These are phyloP conservation scores for Neoitamus cyanurus DNA, from an alignment of 2,888 invertebrate genomes.

Conservation along the genomic window DNA sequence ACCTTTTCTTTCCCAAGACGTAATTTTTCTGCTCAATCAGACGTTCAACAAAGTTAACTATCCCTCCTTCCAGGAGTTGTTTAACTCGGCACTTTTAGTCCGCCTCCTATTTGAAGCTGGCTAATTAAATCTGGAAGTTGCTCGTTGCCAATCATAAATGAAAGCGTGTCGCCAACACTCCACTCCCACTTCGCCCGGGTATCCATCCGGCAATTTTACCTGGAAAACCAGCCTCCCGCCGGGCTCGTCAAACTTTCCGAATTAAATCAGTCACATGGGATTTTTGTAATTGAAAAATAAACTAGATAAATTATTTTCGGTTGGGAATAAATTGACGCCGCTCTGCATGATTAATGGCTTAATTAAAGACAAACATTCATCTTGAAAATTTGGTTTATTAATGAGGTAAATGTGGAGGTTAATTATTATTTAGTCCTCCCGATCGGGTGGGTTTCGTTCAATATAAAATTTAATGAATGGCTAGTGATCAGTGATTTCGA, in stretches of 20 bases:
- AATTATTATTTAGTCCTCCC: constrained; percentile 17
- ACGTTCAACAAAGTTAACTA: background rate
- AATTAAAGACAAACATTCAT: constrained; percentile 42
- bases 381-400: constrained; percentile 34
- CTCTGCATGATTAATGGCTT: constrained; percentile 36
- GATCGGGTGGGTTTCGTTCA: background rate
- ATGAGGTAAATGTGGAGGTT: constrained; percentile 30
- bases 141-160: constrained; percentile 33
- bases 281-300: constrained; percentile 43
- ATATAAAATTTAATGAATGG: background rate
- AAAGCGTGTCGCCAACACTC: background rate
- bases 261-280: constrained; percentile 43
- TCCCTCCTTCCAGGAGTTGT: background rate
- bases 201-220: constrained; percentile 4
- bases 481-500: background rate
- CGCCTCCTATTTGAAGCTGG: background rate
- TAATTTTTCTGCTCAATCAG: background rate
- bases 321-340: constrained; percentile 8
- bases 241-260: constrained; percentile 25
- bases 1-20: background rate
- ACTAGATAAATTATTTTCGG: constrained; percentile 43
- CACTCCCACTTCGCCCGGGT: background rate
- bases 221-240: background rate
- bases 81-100: background rate
- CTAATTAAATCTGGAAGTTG: constrained; percentile 32